These are phyloP conservation scores for Canis aureus DNA, from an alignment of 2,113 vertebrate genomes.

Conservation along the genomic window DNA sequence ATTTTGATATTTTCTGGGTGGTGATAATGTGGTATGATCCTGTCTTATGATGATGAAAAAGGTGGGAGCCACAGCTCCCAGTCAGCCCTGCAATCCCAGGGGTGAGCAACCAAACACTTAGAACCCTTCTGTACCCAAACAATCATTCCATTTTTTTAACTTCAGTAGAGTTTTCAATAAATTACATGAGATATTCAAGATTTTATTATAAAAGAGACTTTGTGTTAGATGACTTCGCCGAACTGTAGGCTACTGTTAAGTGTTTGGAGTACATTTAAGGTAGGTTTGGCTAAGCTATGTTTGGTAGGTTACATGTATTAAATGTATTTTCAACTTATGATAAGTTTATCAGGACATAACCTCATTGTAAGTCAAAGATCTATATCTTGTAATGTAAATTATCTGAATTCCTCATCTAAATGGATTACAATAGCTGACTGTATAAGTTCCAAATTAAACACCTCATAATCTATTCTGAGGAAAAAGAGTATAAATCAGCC, in stretches of 20 bases:
- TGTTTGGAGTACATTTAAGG: neutral
- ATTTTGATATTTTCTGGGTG: neutral
- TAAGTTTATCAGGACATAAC: neutral
- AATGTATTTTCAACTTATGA: neutral
- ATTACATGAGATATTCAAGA: neutral
- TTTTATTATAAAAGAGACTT: neutral
- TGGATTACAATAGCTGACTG: neutral
- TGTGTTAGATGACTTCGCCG: neutral
- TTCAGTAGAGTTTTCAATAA: neutral
- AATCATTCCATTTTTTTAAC: neutral
- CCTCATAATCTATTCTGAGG: neutral
- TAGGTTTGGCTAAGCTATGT: neutral
- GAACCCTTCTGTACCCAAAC: neutral
- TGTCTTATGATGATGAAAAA: too few relatives aligned
- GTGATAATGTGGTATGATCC: neutral
- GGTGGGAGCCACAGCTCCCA: neutral
- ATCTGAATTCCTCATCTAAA: neutral
- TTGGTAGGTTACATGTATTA: neutral
- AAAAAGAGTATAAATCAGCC: neutral
- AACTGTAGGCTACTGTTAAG: neutral
- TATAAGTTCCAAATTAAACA: neutral
- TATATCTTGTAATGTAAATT: neutral
- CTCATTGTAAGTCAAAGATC: neutral
- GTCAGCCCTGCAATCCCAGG: neutral
- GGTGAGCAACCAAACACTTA: neutral